phyloP scores from a whole-genome alignment of 2,113 vertebrate genomes.

The Lepus americanus region DNA sequence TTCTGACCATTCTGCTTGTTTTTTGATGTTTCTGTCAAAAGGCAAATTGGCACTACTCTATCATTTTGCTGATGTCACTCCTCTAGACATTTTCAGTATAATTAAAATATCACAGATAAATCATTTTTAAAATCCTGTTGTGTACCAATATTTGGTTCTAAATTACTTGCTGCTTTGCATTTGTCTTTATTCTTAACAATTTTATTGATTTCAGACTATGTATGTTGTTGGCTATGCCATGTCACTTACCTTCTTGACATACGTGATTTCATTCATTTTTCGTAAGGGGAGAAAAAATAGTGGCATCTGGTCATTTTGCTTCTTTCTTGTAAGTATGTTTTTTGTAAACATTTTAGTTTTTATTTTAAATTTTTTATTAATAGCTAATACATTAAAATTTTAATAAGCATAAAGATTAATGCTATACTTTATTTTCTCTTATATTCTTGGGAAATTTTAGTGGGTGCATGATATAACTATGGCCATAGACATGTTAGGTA shows the following conservation, averaged over 20 bases:
- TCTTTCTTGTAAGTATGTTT: constrained; percentile 89
- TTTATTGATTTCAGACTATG: constrained; percentile 83
- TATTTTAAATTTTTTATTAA: neutral
- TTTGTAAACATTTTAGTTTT: neutral
- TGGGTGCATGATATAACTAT: neutral
- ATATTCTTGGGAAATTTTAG: neutral
- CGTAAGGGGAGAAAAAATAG: constrained; percentile 90
- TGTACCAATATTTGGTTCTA: neutral
- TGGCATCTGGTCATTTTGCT: constrained; percentile 90
- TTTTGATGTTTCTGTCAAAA: neutral
- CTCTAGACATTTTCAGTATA: neutral
- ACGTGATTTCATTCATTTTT: constrained; percentile 91
- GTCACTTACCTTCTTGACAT: constrained; percentile 90
- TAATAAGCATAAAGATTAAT: neutral
- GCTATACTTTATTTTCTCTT: neutral
- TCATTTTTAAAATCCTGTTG: neutral
- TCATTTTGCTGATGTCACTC: neutral
- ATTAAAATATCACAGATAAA: neutral
- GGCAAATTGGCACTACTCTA: neutral
- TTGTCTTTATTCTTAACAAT: neutral
- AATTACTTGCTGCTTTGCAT: neutral
- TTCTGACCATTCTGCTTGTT: neutral
- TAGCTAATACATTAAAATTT: neutral
- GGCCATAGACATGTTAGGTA: neutral
- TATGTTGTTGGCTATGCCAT: constrained; percentile 88